A percentile compares a stretch with the other conserved stretches of the same genome.
These are phyloP conservation scores for Styela plicata DNA, from an alignment of 23 tunicate genomes.

Conservation along the genomic window DNA sequence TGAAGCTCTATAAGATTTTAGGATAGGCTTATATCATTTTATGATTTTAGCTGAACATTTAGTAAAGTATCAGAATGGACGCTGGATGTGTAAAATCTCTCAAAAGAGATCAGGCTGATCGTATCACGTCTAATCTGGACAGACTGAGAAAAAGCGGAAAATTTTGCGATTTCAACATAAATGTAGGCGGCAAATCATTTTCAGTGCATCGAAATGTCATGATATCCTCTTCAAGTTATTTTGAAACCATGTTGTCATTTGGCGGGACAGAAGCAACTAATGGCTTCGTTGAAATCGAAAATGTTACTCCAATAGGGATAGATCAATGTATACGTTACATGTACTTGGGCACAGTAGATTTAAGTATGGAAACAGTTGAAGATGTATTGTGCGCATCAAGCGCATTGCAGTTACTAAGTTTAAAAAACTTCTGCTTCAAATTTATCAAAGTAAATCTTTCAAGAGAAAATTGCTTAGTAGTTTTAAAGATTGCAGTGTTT, in stretches of 20 bases:
- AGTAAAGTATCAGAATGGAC: no score
- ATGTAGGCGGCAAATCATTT: neutral
- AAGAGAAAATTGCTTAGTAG: neutral
- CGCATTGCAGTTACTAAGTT: neutral
- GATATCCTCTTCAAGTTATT: neutral
- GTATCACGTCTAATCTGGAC: neutral
- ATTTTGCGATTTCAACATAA: neutral
- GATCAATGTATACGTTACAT: neutral
- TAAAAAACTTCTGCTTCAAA: neutral
- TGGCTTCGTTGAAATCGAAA: neutral
- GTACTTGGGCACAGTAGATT: neutral
- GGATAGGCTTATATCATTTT: no score
- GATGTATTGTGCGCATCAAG: neutral
- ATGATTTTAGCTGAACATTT: no score
- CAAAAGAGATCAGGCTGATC: neutral
- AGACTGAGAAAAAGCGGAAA: neutral
- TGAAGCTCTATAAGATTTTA: no score
- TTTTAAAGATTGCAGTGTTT: neutral
- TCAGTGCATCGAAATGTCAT: neutral
- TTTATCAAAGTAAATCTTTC: no score
- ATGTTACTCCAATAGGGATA: neutral
- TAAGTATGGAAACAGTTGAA: neutral
- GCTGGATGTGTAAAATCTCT: no score
- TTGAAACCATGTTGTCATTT: neutral
- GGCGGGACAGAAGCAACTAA: neutral